These are phyloP conservation scores for Tetanocera ferruginea DNA, from an alignment of 2,888 invertebrate genomes.

Conservation along the genomic window DNA sequence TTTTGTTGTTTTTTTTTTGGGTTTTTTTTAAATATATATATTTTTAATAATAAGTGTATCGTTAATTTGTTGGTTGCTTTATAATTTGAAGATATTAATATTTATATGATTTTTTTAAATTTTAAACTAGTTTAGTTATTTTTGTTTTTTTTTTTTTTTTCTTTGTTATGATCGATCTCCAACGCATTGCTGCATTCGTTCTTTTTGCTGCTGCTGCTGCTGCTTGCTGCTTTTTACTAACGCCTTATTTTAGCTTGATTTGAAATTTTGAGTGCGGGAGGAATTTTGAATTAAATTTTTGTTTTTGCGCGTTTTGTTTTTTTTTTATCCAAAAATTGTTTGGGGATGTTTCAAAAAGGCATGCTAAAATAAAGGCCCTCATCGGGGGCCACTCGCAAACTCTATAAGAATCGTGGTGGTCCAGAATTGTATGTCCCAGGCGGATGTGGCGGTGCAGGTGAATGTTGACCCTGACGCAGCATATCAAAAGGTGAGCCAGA, in stretches of 20 bases:
- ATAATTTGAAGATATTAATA: slow-evolving; percentile 29
- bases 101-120: slow-evolving; percentile 5
- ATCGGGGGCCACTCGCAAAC: slow-evolving; percentile 69
- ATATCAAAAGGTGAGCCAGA: slow-evolving; percentile 69
- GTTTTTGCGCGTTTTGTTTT: slow-evolving; percentile 47
- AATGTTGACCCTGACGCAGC: slow-evolving; percentile 65
- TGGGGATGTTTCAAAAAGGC: slow-evolving; percentile 63
- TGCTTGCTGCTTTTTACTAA: neutral
- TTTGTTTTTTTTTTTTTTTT: neutral
- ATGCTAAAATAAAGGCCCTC: slow-evolving; percentile 69
- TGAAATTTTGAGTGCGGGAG: slow-evolving; percentile 49
- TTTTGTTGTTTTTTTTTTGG: slow-evolving; percentile 41
- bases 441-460: slow-evolving; percentile 62
- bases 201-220: neutral
- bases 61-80: slow-evolving; percentile 27
- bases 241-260: slow-evolving; percentile 61
- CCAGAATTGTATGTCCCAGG: slow-evolving; percentile 68
- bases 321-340: slow-evolving; percentile 44
- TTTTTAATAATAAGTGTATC: slow-evolving; percentile 29
- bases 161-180: too few relatives aligned
- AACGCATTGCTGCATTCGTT: too few relatives aligned
- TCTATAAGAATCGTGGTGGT: slow-evolving; percentile 70
- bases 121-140: slow-evolving; percentile 15
- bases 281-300: slow-evolving; percentile 47
- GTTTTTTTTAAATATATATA: slow-evolving; percentile 29